A percentile compares a stretch with the other conserved stretches of the same genome.
Conservation (phyloP, 2,113 vertebrate species). For the Hirundichthys speculiger region DNA sequence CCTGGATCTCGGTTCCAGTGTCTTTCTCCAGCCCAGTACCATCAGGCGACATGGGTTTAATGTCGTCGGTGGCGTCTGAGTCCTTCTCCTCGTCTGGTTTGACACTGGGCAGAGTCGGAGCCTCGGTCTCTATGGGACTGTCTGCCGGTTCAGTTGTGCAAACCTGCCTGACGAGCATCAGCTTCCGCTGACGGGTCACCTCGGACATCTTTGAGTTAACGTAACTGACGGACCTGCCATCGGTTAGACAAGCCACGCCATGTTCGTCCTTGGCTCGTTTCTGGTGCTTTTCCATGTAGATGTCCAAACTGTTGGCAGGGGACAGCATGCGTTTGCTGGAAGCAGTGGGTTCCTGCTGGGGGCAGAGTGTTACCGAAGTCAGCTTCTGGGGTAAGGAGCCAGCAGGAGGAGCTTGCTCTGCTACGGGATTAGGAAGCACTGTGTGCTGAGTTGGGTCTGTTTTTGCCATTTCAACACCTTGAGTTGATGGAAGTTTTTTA, state of each 20-base stretch:
- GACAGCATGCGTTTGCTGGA: conserved; percentile 98
- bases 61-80: conserved; percentile 59
- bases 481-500: conserved; percentile 73
- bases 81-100: conserved; percentile 69
- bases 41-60: conserved; percentile 72
- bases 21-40: conserved; percentile 77
- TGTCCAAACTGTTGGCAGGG: conserved; percentile 97
- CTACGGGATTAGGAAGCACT: conserved; percentile 32
- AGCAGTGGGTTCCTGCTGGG: conserved; percentile 90
- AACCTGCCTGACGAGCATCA: conserved; percentile 90
- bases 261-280: conserved; percentile 97
- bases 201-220: conserved; percentile 82
- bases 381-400: conserved; percentile 85
- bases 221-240: conserved; percentile 80
- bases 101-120: conserved; percentile 72
- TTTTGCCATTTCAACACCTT: conserved; percentile 73
- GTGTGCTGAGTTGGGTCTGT: conserved; percentile 68
- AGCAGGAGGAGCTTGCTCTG: conserved; percentile 69
- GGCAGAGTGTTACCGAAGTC: conserved; percentile 87
- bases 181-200: conserved; percentile 87
- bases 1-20: conserved; percentile 62
- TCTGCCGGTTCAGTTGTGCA: conserved; percentile 93
- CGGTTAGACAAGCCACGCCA: conserved; percentile 86
- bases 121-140: conserved; percentile 83
- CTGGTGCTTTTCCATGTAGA: conserved; percentile 99